Percentiles rank a stretch among this genome's conserved stretches.
These are phyloP conservation scores for Phycodurus eques DNA, from an alignment of 2,113 vertebrate genomes.

Conservation along the genomic window DNA sequence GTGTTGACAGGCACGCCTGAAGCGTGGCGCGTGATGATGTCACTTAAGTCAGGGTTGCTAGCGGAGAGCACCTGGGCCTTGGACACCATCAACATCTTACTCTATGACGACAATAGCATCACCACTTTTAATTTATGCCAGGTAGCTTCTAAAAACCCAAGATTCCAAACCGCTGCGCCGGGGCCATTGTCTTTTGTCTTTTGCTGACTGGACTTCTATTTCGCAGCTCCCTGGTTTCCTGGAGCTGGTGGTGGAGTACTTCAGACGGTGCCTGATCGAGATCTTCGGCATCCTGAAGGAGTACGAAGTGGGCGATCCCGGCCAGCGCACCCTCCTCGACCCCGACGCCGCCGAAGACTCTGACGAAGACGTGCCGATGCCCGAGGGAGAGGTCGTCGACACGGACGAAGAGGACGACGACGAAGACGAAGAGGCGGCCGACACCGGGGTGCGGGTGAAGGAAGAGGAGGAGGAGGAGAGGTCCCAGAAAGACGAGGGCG, in stretches of 20 bases:
- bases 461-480: constrained; percentile 65
- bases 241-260: constrained; percentile 96
- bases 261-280: constrained; percentile 96
- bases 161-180: neutral
- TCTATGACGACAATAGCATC: constrained; percentile 97
- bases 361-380: constrained; percentile 76
- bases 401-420: constrained; percentile 71
- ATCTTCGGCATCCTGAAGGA: constrained; percentile 98
- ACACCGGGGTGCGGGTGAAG: constrained; percentile 62
- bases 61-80: constrained; percentile 98
- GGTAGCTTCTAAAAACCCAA: constrained; percentile 67
- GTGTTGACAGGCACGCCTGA: constrained; percentile 88
- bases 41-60: constrained; percentile 93
- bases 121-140: constrained; percentile 95
- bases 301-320: constrained; percentile 95
- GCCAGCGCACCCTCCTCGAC: constrained; percentile 90
- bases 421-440: constrained; percentile 66
- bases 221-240: constrained; percentile 91
- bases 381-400: constrained; percentile 75
- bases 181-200: neutral
- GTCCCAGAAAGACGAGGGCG: constrained; percentile 46
- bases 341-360: constrained; percentile 82
- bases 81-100: constrained; percentile 97
- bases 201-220: neutral
- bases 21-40: constrained; percentile 99